Evolutionary conservation across 2,797 vertebrate species (phyloP), one percentile per base, ranked within the genome.

Genomic region (Gymnocypris eckloni): DNA sequence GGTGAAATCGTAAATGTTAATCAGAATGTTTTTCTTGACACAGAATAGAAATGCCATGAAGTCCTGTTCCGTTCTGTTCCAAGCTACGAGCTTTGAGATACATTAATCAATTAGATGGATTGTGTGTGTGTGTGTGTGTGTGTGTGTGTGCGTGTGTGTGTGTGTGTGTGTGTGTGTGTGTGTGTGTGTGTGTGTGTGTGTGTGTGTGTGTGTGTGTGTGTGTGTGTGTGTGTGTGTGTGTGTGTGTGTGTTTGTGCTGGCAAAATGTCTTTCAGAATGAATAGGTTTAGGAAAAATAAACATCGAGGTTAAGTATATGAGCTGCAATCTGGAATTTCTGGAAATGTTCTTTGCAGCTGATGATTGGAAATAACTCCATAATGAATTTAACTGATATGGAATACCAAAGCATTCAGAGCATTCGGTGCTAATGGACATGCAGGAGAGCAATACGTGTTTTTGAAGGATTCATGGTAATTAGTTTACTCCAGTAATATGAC

Each of bases 251-350:
- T 54, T 54, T 50, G 37, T 72, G 52, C 43, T 82, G 81, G 54
- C 69, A 59, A 9, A 33, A 25, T 61, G 25, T 89, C 70, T 79
- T 85, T 79, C 33, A 82, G 22, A 66, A 39, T 84, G 16, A 16
- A 13, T n/a, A 56, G 39, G 43, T 50, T 84, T 67, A 9, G 5
- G 48, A 77, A 75, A 79, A 39, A 83, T 81, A 88, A 89, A 81
- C 84, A 87, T 85, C 81, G 90, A 88, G 43, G 84, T 85, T 83
- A 69, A 86, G 77, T 67, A 39, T 77, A 83, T 25, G 2, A 75
- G 76, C 56, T 64, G 37, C 37, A 28, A 41, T 71, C 50, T 81
- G 66, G 18, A 56, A 33, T 33, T 75, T 25, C 82, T 69, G 59
- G 61, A 77, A 79, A 84, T 70, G 1, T 48, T 37, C 52, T 48